These are phyloP conservation scores for Guaruba guarouba DNA, from an alignment of 2,113 vertebrate genomes.

Conservation along the genomic window DNA sequence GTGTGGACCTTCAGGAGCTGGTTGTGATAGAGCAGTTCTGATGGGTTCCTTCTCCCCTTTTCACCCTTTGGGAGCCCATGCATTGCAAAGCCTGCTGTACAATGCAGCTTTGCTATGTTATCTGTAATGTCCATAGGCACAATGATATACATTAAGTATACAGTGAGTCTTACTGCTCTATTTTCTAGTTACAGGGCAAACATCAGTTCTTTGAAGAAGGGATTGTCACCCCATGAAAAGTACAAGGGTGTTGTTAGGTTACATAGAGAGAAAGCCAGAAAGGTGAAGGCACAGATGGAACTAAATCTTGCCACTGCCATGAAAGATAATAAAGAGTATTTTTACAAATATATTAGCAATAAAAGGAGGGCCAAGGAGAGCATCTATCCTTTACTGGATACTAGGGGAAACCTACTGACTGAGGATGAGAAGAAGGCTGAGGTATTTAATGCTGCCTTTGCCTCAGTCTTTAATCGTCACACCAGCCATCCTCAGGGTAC, in stretches of 20 bases:
- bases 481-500: neutral
- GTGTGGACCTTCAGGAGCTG: neutral
- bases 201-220: neutral
- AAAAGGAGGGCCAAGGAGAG: neutral
- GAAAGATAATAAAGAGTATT: neutral
- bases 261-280: neutral
- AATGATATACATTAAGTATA: neutral
- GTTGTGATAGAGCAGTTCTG: neutral
- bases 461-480: neutral
- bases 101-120: neutral
- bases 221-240: neutral
- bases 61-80: neutral
- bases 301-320: neutral
- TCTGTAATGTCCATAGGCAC: neutral
- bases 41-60: neutral
- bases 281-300: neutral
- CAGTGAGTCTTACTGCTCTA: neutral
- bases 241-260: neutral
- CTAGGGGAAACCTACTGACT: neutral
- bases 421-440: neutral
- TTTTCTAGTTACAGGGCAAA: neutral
- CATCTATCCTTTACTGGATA: neutral
- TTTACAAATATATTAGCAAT: neutral
- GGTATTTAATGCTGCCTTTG: neutral
- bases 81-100: neutral